phyloP scores from a whole-genome alignment of 1,140 invertebrate species.

The Bombus confusus region DNA sequence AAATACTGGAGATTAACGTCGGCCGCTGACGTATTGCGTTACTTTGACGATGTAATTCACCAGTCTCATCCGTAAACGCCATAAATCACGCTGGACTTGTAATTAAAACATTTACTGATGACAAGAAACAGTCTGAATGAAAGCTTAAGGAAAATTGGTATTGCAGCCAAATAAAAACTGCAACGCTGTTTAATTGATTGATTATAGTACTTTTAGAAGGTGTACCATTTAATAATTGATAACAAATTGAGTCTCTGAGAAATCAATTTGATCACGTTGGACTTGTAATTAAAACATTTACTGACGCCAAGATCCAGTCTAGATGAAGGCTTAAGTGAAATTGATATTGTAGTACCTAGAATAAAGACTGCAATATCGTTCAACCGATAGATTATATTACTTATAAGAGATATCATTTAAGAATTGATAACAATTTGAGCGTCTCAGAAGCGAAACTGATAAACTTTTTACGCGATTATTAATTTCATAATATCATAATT shows the following conservation, averaged over 20 bases:
- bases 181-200: neutral
- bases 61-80: neutral
- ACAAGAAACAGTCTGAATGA: neutral
- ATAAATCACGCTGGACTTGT: neutral
- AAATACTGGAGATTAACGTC: conserved; percentile 28
- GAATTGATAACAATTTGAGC: neutral
- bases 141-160: neutral
- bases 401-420: neutral
- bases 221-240: neutral
- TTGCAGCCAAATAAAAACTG: neutral
- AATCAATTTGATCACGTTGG: neutral
- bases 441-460: too few species aligned
- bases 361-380: neutral
- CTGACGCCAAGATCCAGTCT: neutral
- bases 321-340: neutral
- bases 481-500: neutral
- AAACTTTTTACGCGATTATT: neutral
- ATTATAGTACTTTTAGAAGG: neutral
- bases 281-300: neutral
- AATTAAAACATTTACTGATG: neutral
- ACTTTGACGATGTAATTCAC: conserved; percentile 19
- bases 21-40: neutral
- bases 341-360: rapidly evolving
- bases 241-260: neutral
- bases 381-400: neutral